These are phyloP conservation scores for Babyrousa celebensis DNA, from an alignment of 2,797 vertebrate genomes.

Conservation along the genomic window DNA sequence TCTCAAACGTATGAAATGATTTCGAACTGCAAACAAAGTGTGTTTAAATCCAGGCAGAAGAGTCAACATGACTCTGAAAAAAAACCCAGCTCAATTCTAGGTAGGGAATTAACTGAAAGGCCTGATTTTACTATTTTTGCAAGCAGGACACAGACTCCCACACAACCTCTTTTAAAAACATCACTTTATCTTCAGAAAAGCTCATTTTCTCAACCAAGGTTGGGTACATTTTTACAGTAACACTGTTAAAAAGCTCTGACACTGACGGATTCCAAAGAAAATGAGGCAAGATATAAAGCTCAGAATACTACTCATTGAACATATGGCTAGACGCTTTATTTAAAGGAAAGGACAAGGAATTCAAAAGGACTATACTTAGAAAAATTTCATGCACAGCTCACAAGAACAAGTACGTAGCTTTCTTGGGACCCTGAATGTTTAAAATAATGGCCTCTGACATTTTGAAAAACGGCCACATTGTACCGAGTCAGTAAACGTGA, in stretches of 20 bases:
- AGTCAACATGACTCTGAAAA: neutral
- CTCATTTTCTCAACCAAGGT: slow-evolving; percentile 77
- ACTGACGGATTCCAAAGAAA: slow-evolving; percentile 81
- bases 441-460: slow-evolving; percentile 60
- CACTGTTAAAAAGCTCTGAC: slow-evolving; percentile 82
- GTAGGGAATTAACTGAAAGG: slow-evolving; percentile 70
- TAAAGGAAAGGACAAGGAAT: slow-evolving; percentile 78
- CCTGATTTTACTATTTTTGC: slow-evolving; percentile 79
- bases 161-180: slow-evolving; percentile 76
- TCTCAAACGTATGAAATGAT: slow-evolving; percentile 48
- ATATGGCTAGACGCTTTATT: slow-evolving; percentile 82
- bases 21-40: slow-evolving; percentile 54
- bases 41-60: slow-evolving; percentile 53
- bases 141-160: slow-evolving; percentile 80
- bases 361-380: slow-evolving; percentile 79
- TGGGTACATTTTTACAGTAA: slow-evolving; percentile 82
- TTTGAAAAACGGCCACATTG: slow-evolving; percentile 59
- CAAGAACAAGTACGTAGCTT: slow-evolving; percentile 59
- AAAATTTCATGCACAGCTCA: slow-evolving; percentile 52
- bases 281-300: slow-evolving; percentile 78
- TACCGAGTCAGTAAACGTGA: slow-evolving; percentile 42
- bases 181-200: slow-evolving; percentile 78
- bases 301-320: slow-evolving; percentile 79
- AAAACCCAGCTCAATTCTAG: slow-evolving; percentile 66
- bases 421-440: neutral